These are phyloP conservation scores for Aphodius granarius DNA, from an alignment of 2,888 invertebrate species.

Conservation along the genomic window DNA sequence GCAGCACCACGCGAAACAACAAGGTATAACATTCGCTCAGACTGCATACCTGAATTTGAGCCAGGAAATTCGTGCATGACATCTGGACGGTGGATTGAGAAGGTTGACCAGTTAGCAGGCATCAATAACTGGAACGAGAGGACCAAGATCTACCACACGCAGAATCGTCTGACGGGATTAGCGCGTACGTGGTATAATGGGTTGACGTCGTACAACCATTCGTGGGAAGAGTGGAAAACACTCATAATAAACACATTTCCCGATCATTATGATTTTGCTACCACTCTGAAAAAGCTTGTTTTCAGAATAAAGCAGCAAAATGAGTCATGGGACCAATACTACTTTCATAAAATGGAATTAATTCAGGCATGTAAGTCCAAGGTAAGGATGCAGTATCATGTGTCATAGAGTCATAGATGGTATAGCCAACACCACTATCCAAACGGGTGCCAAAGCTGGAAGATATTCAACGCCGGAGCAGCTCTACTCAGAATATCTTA, in stretches of 20 bases:
- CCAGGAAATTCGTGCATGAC: conserved; percentile 29
- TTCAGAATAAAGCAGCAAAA: too few relatives aligned
- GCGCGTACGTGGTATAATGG: conserved; percentile 17
- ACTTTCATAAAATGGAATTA: conserved; percentile 31
- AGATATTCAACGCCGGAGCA: conserved; percentile 20
- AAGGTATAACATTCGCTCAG: background rate
- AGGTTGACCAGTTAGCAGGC: conserved; percentile 33
- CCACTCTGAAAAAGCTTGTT: too few relatives aligned
- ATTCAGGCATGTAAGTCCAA: conserved; percentile 20
- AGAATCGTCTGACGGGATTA: conserved; percentile 12
- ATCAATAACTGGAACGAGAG: conserved; percentile 33
- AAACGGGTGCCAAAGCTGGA: conserved; percentile 24
- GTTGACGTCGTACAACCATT: background rate
- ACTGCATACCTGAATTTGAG: conserved; percentile 31
- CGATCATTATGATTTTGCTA: too few relatives aligned
- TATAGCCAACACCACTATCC: too few relatives aligned
- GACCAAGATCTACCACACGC: conserved; percentile 20
- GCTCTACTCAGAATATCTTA: conserved; percentile 21
- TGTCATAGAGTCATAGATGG: too few relatives aligned
- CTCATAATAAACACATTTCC: conserved; percentile 16
- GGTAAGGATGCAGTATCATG: too few relatives aligned
- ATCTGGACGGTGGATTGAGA: conserved; percentile 31
- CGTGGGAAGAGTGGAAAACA: conserved; percentile 20
- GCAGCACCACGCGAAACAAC: background rate
- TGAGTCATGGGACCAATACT: too few relatives aligned